Evolutionary conservation across 2,797 vertebrate genomes (phyloP).

Genomic region (Amazona finschi): DNA sequence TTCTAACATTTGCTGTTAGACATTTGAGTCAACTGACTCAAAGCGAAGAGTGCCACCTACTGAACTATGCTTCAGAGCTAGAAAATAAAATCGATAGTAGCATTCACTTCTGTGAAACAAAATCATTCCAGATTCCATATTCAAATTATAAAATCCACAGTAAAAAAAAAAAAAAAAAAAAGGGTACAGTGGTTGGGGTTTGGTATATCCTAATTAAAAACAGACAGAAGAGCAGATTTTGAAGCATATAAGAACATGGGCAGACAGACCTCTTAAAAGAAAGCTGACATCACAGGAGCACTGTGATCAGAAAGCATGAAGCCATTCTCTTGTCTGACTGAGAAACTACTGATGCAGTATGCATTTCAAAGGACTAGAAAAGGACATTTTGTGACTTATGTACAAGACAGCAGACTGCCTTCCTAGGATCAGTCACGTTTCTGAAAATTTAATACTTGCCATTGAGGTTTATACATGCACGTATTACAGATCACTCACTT

Average conservation of each 20-base stretch:
- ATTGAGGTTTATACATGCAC: neutral
- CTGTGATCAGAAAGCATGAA: constrained; percentile 75
- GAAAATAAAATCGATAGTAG: neutral
- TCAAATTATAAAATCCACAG: neutral
- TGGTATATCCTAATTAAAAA: neutral
- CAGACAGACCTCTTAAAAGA: constrained; percentile 29
- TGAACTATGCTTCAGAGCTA: constrained; percentile 22
- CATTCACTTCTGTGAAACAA: neutral
- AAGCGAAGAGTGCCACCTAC: constrained; percentile 76
- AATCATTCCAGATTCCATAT: neutral
- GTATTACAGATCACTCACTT: neutral
- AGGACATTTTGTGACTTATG: constrained; percentile 18
- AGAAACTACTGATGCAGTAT: constrained; percentile 62
- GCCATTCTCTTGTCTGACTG: constrained; percentile 46
- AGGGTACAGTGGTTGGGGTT: neutral
- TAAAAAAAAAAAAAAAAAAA: neutral
- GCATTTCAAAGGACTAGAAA: constrained; percentile 67
- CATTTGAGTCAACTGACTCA: constrained; percentile 14
- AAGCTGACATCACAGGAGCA: constrained; percentile 44
- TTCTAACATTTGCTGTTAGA: neutral
- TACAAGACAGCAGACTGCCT: neutral
- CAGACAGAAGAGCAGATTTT: neutral
- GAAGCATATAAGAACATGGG: neutral
- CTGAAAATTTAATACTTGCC: neutral
- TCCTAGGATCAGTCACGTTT: neutral